Evolutionary conservation across 2,888 invertebrate genomes (phyloP).

Genomic region (Pteria penguin): DNA sequence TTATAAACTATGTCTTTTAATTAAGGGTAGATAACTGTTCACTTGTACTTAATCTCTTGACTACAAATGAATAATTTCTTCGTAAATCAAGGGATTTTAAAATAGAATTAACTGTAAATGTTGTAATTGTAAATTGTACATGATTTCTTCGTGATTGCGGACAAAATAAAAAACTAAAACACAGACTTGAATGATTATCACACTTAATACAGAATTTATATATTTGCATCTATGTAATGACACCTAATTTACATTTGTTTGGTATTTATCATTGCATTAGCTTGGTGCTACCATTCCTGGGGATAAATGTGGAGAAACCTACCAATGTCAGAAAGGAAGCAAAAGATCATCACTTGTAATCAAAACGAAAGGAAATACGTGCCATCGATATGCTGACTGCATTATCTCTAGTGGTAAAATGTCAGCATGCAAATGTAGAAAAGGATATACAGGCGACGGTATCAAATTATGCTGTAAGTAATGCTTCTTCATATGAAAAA

Average conservation of each 20-base stretch:
- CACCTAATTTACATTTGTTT: background rate
- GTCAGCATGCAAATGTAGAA: background rate
- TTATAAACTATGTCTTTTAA: background rate
- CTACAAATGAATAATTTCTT: too few relatives aligned
- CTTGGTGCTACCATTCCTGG: background rate
- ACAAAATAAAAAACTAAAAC: too few relatives aligned
- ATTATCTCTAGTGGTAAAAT: background rate
- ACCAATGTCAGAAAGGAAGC: background rate
- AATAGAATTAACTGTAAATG: too few relatives aligned
- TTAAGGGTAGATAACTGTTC: too few relatives aligned
- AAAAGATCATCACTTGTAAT: background rate
- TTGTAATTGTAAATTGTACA: too few relatives aligned
- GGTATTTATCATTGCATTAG: background rate
- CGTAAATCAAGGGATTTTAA: too few relatives aligned
- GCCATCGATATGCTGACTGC: background rate
- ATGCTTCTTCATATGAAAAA: too few relatives aligned
- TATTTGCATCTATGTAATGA: too few relatives aligned
- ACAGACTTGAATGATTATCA: too few relatives aligned
- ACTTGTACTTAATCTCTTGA: too few relatives aligned
- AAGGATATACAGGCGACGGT: background rate
- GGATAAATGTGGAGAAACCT: background rate
- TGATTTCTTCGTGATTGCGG: too few relatives aligned
- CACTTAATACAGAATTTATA: too few relatives aligned
- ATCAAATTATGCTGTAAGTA: background rate
- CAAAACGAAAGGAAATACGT: background rate